These are phyloP conservation scores for Microcebus lehilahytsara DNA, from an alignment of 2,113 vertebrate genomes.

Conservation along the genomic window DNA sequence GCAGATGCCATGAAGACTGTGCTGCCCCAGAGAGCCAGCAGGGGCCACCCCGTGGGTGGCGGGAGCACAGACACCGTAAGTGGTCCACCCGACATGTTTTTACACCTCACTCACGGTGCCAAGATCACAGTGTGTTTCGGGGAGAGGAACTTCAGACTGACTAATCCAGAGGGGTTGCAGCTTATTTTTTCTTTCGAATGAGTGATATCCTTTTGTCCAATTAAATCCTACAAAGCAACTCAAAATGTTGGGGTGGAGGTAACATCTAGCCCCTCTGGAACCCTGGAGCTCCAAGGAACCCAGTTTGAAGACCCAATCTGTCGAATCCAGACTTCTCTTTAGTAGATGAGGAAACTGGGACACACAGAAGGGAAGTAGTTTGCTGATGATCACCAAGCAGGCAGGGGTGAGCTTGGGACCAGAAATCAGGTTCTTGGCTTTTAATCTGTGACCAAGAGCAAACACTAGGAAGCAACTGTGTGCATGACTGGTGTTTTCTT, in stretches of 20 bases:
- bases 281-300: not conserved
- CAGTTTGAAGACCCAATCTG: not conserved
- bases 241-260: not conserved
- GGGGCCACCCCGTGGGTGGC: constrained; percentile 87
- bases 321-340: not conserved
- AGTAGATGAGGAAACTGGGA: not conserved
- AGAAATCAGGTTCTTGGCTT: not conserved
- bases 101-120: accelerated
- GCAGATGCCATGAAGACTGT: constrained; percentile 86
- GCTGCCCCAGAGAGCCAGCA: constrained; percentile 88
- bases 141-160: not conserved
- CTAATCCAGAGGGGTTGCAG: not conserved
- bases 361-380: not conserved
- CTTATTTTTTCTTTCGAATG: not conserved
- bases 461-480: not conserved
- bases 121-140: no score
- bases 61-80: constrained; percentile 93
- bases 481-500: not conserved
- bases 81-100: not conserved
- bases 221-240: not conserved
- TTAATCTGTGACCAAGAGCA: not conserved
- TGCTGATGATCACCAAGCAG: not conserved
- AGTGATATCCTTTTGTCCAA: not conserved
- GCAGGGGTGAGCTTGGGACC: not conserved
- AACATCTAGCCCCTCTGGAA: not conserved